Percentiles rank a stretch among this genome's conserved stretches.
These are phyloP conservation scores for Drosophila equinoxialis DNA, from an alignment of 1,140 invertebrate species.

Conservation along the genomic window DNA sequence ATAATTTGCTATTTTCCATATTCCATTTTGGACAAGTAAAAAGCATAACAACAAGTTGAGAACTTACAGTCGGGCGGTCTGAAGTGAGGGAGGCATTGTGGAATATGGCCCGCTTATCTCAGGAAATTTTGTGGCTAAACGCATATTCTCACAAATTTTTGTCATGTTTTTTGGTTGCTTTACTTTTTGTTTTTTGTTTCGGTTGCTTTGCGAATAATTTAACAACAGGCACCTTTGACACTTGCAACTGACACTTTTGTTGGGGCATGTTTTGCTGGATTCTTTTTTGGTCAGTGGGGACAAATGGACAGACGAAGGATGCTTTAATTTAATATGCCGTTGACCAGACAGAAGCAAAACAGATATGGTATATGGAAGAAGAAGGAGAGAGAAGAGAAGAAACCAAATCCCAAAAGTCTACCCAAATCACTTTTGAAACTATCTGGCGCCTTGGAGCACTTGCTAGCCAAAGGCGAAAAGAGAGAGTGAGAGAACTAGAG, in stretches of 20 bases:
- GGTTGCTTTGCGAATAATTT: slow-evolving; percentile 71
- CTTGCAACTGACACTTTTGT: slow-evolving; percentile 76
- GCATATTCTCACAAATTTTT: slow-evolving; percentile 78
- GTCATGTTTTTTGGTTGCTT: slow-evolving; percentile 52
- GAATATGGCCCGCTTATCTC: slow-evolving; percentile 57
- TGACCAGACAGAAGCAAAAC: slow-evolving; percentile 51
- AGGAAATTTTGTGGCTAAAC: slow-evolving; percentile 64
- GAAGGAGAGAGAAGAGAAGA: slow-evolving; percentile 13
- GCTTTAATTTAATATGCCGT: slow-evolving; percentile 80
- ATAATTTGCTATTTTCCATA: slow-evolving; percentile 62
- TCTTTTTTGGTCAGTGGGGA: slow-evolving; percentile 13
- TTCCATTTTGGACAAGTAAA: slow-evolving; percentile 11
- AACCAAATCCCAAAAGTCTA: slow-evolving; percentile 74
- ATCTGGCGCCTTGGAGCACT: slow-evolving; percentile 77
- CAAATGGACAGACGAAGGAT: slow-evolving; percentile 45
- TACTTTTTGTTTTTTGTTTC: slow-evolving; percentile 23
- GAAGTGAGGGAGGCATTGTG: not conserved
- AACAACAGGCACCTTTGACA: slow-evolving; percentile 80
- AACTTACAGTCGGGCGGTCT: not conserved
- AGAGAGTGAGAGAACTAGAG: not conserved
- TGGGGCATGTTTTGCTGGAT: slow-evolving; percentile 16
- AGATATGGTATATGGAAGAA: not conserved
- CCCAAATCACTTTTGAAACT: slow-evolving; percentile 81
- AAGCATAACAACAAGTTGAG: slow-evolving; percentile 24
- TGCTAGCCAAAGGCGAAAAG: slow-evolving; percentile 32